These are phyloP conservation scores for Mastigias papua DNA, from an alignment of 30 jellyfish, hydroid and myxozoan genomes.

Conservation along the genomic window DNA sequence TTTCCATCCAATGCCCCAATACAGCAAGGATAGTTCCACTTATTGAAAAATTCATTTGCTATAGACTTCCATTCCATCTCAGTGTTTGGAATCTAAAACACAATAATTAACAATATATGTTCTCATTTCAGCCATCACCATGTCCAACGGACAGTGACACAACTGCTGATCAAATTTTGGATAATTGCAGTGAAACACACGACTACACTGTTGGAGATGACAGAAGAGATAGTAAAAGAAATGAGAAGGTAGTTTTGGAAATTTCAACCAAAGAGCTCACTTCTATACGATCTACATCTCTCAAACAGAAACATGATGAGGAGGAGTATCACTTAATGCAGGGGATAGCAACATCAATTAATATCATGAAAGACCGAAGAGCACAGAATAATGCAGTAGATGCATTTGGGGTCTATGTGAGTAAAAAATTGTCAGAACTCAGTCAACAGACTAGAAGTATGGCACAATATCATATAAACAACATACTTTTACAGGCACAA, in stretches of 20 bases:
- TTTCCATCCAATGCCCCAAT: conserved; percentile 52
- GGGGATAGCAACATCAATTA: neutral
- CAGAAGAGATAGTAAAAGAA: neutral
- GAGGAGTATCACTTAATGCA: conserved; percentile 13
- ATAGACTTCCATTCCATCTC: conserved; percentile 28
- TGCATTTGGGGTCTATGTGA: conserved; percentile 10
- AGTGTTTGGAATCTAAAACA: neutral
- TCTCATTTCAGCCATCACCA: too few species aligned
- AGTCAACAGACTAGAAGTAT: conserved; percentile 6
- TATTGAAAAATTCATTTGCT: neutral
- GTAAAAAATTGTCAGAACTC: neutral
- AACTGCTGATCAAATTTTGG: neutral
- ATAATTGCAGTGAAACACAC: neutral
- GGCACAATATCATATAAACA: too few species aligned
- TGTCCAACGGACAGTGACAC: too few species aligned
- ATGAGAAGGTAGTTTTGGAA: neutral
- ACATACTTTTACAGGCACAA: too few species aligned
- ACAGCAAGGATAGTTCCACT: conserved; percentile 58
- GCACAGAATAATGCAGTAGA: neutral
- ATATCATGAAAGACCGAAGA: too few species aligned
- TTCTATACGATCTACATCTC: neutral
- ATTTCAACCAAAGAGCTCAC: conserved; percentile 5
- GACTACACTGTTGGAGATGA: neutral
- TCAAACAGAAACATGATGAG: neutral
- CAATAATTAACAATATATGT: neutral